Evolutionary conservation across 2,113 vertebrate genomes (phyloP).

Genomic region (Porphyrio hochstetteri): DNA sequence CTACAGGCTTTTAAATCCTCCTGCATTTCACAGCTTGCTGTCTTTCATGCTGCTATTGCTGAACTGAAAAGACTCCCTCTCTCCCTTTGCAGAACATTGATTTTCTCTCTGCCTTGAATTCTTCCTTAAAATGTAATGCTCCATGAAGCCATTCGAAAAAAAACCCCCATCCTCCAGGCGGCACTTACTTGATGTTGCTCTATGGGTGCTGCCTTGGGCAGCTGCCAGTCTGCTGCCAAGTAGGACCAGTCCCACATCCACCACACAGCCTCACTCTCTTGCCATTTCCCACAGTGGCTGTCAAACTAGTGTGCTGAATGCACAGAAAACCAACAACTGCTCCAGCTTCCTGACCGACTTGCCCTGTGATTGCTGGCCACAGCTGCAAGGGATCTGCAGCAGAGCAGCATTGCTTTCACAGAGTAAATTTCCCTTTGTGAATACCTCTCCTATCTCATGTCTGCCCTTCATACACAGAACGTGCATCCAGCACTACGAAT

Average conservation of each 20-base stretch:
- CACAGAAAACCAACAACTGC: not conserved
- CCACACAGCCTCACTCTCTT: not conserved
- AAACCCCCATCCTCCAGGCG: not conserved
- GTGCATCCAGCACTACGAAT: not conserved
- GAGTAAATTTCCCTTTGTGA: not conserved
- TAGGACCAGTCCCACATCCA: not conserved
- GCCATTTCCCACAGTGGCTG: rapidly evolving
- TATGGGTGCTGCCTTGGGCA: not conserved
- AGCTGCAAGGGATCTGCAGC: not conserved
- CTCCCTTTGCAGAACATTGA: not conserved
- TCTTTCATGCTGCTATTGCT: rapidly evolving
- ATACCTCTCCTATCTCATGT: not conserved
- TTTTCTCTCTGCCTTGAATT: not conserved
- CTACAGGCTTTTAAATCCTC: not conserved
- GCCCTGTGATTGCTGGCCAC: not conserved
- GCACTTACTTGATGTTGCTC: not conserved
- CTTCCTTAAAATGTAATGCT: not conserved
- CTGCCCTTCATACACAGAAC: not conserved
- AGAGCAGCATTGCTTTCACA: not conserved
- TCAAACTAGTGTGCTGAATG: not conserved
- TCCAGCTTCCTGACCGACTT: not conserved
- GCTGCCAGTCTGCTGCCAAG: not conserved
- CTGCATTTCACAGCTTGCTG: not conserved
- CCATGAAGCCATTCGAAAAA: not conserved
- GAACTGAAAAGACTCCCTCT: not conserved